Evolutionary conservation across 2,888 invertebrate species (phyloP).

Genomic region (Agrochola litura): DNA sequence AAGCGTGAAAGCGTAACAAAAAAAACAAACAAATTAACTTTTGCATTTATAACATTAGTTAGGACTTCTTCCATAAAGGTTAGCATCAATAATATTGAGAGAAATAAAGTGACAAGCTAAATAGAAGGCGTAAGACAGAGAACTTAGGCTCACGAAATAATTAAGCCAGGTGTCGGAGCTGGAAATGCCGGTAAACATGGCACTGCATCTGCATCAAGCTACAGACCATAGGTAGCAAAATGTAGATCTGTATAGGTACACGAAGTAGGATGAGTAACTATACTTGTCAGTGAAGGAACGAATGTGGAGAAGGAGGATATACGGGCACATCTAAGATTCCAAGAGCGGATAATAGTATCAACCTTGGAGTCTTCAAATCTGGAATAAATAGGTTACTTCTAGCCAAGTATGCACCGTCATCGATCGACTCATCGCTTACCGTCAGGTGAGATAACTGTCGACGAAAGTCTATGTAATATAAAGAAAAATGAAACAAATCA

Average conservation of each 20-base stretch:
- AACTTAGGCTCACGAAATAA: neutral
- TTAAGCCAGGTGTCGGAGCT: neutral
- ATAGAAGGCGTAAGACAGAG: neutral
- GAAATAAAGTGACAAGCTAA: neutral
- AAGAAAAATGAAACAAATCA: constrained; percentile 38
- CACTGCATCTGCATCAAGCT: neutral
- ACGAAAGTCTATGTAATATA: neutral
- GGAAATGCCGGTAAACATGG: neutral
- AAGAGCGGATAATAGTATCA: neutral
- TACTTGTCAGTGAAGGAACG: neutral
- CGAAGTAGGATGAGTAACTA: neutral
- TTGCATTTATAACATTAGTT: neutral
- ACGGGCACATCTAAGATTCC: neutral
- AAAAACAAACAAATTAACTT: neutral
- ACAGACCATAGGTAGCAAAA: neutral
- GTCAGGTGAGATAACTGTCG: neutral
- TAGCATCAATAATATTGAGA: neutral
- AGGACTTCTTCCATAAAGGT: neutral
- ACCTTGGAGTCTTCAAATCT: neutral
- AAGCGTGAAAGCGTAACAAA: neutral
- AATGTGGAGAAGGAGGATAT: neutral
- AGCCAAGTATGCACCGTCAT: neutral
- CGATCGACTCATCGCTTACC: neutral
- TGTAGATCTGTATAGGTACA: neutral
- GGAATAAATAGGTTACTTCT: neutral